phyloP scores from a whole-genome alignment of 1,140 invertebrate species.

The Ceratoteleas bidentatus region DNA sequence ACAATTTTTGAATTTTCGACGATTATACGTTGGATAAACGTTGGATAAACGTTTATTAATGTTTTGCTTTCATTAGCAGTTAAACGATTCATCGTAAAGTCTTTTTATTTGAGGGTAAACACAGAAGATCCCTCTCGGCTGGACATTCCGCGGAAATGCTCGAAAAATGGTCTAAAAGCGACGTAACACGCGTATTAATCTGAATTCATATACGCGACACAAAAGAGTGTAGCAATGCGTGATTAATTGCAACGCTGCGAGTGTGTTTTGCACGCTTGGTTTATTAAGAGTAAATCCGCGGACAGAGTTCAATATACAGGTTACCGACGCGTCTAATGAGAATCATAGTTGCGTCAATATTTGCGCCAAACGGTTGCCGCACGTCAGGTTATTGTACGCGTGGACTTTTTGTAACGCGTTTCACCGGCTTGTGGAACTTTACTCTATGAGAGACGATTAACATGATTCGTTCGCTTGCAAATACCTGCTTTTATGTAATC shows the following conservation, averaged over 20 bases:
- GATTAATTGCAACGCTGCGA: slow-evolving; percentile 52
- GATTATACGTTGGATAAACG: no score
- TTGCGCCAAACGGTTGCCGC: slow-evolving; percentile 9
- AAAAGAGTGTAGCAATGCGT: slow-evolving; percentile 58
- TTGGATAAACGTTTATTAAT: no score
- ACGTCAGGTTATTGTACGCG: slow-evolving; percentile 5
- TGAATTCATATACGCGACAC: slow-evolving; percentile 46
- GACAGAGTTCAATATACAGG: slow-evolving; percentile 42
- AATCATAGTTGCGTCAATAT: slow-evolving; percentile 38
- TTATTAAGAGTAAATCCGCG: slow-evolving; percentile 57
- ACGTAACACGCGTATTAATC: slow-evolving; percentile 37
- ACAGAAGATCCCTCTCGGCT: no score
- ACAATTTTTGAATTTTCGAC: no score
- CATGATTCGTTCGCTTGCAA: background rate
- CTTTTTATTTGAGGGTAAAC: no score
- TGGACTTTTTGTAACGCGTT: slow-evolving; percentile 11
- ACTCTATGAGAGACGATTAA: background rate
- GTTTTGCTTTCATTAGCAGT: no score
- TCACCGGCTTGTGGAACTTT: background rate
- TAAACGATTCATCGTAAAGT: no score
- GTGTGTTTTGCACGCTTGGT: slow-evolving; percentile 56
- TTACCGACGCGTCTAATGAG: slow-evolving; percentile 33
- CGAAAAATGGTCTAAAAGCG: background rate
- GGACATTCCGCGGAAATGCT: no score
- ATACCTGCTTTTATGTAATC: background rate